Evolutionary conservation across 2,113 vertebrate species (phyloP).

Genomic region (Menura novaehollandiae): DNA sequence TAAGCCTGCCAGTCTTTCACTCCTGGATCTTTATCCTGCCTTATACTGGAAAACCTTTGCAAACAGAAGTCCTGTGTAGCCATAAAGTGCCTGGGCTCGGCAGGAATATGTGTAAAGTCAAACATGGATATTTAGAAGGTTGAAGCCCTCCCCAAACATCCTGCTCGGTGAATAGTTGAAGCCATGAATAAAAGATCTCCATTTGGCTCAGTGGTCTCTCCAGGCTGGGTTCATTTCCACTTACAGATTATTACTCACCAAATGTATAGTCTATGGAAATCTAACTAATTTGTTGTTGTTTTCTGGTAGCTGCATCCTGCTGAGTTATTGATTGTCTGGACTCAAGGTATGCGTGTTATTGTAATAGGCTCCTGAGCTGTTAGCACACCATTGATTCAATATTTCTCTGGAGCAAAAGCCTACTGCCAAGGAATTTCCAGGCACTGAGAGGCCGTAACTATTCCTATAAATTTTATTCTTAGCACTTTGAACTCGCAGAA

Average conservation of each 20-base stretch:
- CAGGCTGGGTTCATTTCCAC: slow-evolving; percentile 28
- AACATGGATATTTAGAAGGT: neutral
- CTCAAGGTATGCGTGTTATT: slow-evolving; percentile 25
- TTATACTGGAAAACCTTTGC: neutral
- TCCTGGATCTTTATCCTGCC: neutral
- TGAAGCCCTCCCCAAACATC: neutral
- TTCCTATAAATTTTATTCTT: slow-evolving; percentile 26
- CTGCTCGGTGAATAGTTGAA: neutral
- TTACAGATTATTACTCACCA: slow-evolving; percentile 39
- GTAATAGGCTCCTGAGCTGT: slow-evolving; percentile 41
- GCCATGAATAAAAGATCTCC: slow-evolving; percentile 47
- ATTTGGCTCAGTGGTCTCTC: slow-evolving; percentile 5
- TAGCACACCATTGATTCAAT: slow-evolving; percentile 1
- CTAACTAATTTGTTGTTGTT: slow-evolving; percentile 48
- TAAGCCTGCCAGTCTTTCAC: neutral
- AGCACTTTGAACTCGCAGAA: neutral
- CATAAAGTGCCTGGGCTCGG: neutral
- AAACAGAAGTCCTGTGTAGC: neutral
- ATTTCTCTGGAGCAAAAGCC: slow-evolving; percentile 27
- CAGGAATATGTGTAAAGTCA: neutral
- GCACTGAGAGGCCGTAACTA: neutral
- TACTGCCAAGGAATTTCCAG: slow-evolving; percentile 40
- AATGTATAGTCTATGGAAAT: slow-evolving; percentile 37
- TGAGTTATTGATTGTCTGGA: slow-evolving; percentile 44
- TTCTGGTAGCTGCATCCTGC: slow-evolving; percentile 24